Evolutionary conservation across 2,888 invertebrate genomes (phyloP).

Genomic region (Himalopsyche kuldschensis): DNA sequence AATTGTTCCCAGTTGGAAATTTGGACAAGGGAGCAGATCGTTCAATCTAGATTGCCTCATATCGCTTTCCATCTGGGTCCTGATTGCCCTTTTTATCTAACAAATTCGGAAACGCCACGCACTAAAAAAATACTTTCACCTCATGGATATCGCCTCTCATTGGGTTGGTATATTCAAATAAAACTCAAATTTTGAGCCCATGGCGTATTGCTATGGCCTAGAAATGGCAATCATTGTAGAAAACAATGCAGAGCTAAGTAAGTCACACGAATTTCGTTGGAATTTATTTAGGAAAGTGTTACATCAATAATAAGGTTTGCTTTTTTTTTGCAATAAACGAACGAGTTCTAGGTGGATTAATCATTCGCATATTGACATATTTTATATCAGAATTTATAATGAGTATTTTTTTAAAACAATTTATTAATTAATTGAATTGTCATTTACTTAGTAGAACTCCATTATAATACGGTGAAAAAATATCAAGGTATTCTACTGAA

Average conservation of each 20-base stretch:
- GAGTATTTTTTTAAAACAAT: too few relatives aligned
- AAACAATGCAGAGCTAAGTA: neutral
- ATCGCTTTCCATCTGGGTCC: neutral
- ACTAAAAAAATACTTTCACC: neutral
- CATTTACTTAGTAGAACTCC: too few relatives aligned
- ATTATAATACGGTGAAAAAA: too few relatives aligned
- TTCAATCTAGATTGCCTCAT: neutral
- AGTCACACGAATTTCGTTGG: too few relatives aligned
- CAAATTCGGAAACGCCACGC: neutral
- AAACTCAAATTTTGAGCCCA: neutral
- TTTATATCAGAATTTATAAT: too few relatives aligned
- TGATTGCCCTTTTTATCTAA: neutral
- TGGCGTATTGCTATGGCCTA: neutral
- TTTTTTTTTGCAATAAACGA: too few relatives aligned
- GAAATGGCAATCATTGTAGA: neutral
- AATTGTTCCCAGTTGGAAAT: neutral
- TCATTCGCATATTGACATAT: too few relatives aligned
- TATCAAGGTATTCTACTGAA: too few relatives aligned
- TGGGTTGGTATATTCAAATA: neutral
- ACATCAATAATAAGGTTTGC: too few relatives aligned
- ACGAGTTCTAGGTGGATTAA: too few relatives aligned
- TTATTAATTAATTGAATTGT: too few relatives aligned
- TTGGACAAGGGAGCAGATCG: slow-evolving; percentile 1
- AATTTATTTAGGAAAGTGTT: too few relatives aligned
- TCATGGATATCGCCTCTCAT: neutral